phyloP scores from a whole-genome alignment of 2,113 vertebrate genomes.

The Amia ocellicauda region DNA sequence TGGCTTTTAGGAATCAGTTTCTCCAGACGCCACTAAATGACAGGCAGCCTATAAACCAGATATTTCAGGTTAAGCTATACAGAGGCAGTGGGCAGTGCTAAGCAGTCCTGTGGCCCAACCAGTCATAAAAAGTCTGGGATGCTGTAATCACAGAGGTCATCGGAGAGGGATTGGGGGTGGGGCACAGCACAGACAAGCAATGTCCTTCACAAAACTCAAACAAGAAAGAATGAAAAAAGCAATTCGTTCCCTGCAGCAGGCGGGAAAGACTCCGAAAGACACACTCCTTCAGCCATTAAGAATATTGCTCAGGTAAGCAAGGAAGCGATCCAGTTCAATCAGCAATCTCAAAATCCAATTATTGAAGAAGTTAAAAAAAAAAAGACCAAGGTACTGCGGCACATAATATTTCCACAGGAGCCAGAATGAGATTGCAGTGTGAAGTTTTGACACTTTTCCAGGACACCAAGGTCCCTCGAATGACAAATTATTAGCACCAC shows the following conservation, averaged over 20 bases:
- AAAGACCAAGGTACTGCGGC: not conserved
- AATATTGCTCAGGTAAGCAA: not conserved
- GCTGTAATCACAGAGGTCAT: not conserved
- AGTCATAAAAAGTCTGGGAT: not conserved
- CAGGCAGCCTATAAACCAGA: no score
- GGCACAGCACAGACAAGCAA: not conserved
- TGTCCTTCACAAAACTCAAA: not conserved
- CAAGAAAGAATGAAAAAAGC: not conserved
- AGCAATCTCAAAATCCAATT: conserved; percentile 5
- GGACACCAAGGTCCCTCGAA: not conserved
- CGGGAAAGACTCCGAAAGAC: not conserved
- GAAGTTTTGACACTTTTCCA: not conserved
- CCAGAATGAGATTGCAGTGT: not conserved
- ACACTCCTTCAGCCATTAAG: not conserved
- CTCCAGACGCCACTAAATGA: no score
- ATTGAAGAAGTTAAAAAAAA: not conserved
- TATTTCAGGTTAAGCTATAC: no score
- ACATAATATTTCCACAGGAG: not conserved
- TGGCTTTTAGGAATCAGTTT: no score
- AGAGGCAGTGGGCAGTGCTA: no score
- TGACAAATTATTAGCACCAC: no score
- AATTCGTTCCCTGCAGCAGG: not conserved
- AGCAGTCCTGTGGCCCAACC: not conserved
- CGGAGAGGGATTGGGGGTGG: not conserved
- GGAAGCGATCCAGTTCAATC: not conserved